Evolutionary conservation across 2,797 vertebrate genomes (phyloP).

Genomic region (Cossypha heuglini): DNA sequence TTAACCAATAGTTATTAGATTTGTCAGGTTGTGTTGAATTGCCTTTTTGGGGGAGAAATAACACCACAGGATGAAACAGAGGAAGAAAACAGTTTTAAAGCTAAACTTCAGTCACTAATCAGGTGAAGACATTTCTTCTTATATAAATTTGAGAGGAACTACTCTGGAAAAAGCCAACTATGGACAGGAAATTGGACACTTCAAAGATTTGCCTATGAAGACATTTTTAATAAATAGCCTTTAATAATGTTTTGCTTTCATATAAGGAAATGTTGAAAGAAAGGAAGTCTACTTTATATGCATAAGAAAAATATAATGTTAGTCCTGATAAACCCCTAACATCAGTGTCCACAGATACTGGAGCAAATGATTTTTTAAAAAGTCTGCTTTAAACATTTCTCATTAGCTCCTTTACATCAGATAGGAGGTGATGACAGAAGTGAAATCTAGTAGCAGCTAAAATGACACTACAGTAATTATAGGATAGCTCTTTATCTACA

Average conservation of each 20-base stretch:
- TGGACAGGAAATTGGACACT: not conserved
- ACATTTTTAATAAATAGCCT: not conserved
- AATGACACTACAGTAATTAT: constrained; percentile 26
- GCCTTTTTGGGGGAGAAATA: not conserved
- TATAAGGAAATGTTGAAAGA: not conserved
- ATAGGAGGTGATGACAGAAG: constrained; percentile 23
- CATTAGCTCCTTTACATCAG: not conserved
- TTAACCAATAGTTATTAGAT: not conserved
- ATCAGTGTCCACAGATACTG: not conserved
- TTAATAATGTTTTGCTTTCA: not conserved
- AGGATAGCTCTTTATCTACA: constrained; percentile 27
- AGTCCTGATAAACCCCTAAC: not conserved
- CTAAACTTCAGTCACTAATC: not conserved
- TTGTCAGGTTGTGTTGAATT: not conserved
- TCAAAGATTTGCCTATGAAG: not conserved
- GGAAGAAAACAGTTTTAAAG: not conserved
- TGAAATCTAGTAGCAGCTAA: constrained; percentile 23
- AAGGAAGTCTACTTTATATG: not conserved
- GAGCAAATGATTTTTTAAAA: not conserved
- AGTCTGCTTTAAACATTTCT: not conserved
- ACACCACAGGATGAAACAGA: not conserved
- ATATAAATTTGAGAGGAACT: not conserved
- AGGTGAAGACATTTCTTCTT: not conserved
- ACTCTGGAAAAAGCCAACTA: not conserved
- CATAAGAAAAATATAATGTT: not conserved